These are phyloP conservation scores for Rhyzopertha dominica DNA, from an alignment of 1,140 invertebrate species.

Conservation along the genomic window DNA sequence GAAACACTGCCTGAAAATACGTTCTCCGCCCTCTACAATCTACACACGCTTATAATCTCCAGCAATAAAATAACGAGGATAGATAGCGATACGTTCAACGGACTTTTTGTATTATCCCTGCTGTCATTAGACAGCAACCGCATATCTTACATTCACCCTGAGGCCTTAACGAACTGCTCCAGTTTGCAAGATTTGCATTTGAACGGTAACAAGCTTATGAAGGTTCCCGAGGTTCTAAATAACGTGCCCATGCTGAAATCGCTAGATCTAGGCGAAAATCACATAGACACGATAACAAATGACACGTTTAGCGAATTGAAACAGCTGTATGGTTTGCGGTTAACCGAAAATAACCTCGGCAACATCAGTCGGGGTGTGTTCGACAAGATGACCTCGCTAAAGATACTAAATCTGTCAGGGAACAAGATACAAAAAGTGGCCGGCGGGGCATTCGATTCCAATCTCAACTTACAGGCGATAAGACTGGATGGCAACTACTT, in stretches of 20 bases:
- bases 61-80: conserved; percentile 78
- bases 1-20: conserved; percentile 76
- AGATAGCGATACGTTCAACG: conserved; percentile 71
- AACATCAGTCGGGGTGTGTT: conserved; percentile 80
- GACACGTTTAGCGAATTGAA: conserved; percentile 74
- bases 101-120: conserved; percentile 69
- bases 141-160: conserved; percentile 68
- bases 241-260: conserved; percentile 76
- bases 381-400: conserved; percentile 73
- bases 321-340: conserved; percentile 74
- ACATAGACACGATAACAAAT: conserved; percentile 76
- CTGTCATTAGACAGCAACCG: conserved; percentile 81
- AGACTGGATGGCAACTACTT: conserved; percentile 84
- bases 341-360: conserved; percentile 85
- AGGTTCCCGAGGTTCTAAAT: conserved; percentile 78
- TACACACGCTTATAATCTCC: conserved; percentile 80
- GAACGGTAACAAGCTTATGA: conserved; percentile 77
- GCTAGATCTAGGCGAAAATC: conserved; percentile 84
- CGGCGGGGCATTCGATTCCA: conserved; percentile 76
- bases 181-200: conserved; percentile 83
- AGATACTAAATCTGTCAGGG: conserved; percentile 81
- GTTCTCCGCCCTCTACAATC: conserved; percentile 72
- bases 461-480: conserved; percentile 79
- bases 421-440: conserved; percentile 85
- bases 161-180: conserved; percentile 78